Conservation (phyloP, 2,113 vertebrate species). For the Aphelocoma coerulescens region DNA sequence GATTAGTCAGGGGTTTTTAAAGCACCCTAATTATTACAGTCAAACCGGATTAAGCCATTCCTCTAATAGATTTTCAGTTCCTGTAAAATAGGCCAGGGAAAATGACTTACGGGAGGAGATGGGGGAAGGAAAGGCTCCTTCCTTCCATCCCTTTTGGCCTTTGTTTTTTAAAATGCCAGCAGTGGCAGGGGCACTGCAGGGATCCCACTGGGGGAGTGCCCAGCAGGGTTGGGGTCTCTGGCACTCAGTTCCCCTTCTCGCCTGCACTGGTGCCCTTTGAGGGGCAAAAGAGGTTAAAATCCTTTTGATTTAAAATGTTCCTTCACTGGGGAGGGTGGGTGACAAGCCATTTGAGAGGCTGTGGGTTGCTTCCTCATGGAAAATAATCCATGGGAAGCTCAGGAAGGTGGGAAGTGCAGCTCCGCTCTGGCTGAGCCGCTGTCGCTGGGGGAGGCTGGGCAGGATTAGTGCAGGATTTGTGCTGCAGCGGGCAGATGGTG, state of each 20-base stretch:
- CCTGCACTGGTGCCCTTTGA: not conserved
- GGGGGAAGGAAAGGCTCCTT: not conserved
- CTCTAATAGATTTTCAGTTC: slow-evolving; percentile 63
- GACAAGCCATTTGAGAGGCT: not conserved
- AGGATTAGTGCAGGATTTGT: slow-evolving; percentile 34
- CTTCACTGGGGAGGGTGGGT: not conserved
- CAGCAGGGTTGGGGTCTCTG: not conserved
- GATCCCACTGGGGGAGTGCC: not conserved
- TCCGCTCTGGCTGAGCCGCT: accelerated
- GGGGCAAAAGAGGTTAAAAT: not conserved
- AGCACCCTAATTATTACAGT: slow-evolving; percentile 61
- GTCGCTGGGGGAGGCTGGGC: not conserved
- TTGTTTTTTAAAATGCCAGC: not conserved
- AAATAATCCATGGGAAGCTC: not conserved
- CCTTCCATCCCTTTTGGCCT: not conserved
- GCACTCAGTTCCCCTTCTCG: not conserved
- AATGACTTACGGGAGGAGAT: not conserved
- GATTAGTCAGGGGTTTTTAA: slow-evolving; percentile 55
- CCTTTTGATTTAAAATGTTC: not conserved
- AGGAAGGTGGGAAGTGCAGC: not conserved
- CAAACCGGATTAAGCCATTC: slow-evolving; percentile 57
- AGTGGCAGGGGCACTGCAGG: not conserved
- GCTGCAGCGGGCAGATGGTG: not conserved
- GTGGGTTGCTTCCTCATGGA: not conserved
- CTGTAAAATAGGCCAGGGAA: slow-evolving; percentile 54